Percentiles rank a stretch among this genome's conserved stretches.
Conservation (phyloP, 2,888 invertebrate genomes). For the Nephrocerus scutellatus region DNA sequence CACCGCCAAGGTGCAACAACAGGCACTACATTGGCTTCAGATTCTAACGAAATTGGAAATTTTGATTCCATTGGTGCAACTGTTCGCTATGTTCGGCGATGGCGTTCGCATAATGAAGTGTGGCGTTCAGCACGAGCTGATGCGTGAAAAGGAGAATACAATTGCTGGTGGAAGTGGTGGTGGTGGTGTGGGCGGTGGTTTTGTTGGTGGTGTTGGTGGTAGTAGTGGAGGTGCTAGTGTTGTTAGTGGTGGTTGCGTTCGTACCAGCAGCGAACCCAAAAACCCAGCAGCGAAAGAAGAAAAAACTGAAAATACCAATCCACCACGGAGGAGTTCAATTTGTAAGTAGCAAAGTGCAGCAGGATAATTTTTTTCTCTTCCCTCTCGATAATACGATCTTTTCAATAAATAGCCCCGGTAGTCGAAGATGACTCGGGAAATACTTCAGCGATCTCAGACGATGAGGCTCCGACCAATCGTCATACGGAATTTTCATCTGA, state of each 20-base stretch:
- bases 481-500: conserved; percentile 64
- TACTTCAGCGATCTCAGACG: conserved; percentile 63
- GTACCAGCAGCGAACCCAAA: conserved; percentile 33
- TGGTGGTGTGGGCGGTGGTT: too few species aligned
- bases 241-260: too few species aligned
- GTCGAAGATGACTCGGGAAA: conserved; percentile 63
- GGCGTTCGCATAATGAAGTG: conserved; percentile 70
- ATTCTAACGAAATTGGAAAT: conserved; percentile 84
- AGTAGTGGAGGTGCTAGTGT: too few species aligned
- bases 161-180: too few species aligned
- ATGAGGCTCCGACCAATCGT: conserved; percentile 56
- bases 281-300: conserved; percentile 39
- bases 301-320: conserved; percentile 40
- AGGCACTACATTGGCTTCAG: conserved; percentile 82
- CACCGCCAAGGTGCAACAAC: conserved; percentile 75
- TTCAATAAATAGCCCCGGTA: conserved; percentile 51
- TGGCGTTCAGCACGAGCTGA: conserved; percentile 48
- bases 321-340: conserved; percentile 51
- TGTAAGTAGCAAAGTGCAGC: conserved; percentile 45
- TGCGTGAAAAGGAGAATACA: conserved; percentile 43
- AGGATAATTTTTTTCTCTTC: background rate
- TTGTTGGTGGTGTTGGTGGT: too few species aligned
- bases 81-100: conserved; percentile 85
- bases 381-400: background rate
- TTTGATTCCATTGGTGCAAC: conserved; percentile 75